Evolutionary conservation across 2,113 vertebrate genomes (phyloP).

Genomic region (Arenaria interpres): DNA sequence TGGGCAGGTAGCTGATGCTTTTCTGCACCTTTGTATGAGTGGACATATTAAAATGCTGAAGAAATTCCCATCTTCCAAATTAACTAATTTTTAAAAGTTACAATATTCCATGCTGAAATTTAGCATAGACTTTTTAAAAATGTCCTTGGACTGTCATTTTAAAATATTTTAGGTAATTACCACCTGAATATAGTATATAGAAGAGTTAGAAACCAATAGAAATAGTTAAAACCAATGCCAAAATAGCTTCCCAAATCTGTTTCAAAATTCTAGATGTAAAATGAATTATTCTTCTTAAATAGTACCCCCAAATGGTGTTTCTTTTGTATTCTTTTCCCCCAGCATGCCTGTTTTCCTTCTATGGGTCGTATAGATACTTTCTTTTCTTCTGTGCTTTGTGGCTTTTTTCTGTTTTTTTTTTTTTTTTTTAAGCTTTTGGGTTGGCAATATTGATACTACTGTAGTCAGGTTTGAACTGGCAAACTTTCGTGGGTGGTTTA

Average conservation of each 20-base stretch:
- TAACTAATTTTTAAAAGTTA: neutral
- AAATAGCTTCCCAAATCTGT: neutral
- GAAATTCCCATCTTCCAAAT: neutral
- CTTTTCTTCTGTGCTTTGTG: rapidly evolving
- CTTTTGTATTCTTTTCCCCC: neutral
- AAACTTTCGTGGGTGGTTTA: neutral
- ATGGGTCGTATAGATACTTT: neutral
- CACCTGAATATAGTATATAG: neutral
- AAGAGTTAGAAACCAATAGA: neutral
- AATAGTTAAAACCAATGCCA: neutral
- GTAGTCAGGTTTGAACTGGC: neutral
- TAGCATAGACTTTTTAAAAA: neutral
- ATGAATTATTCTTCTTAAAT: neutral
- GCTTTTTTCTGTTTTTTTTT: neutral
- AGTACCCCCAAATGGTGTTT: neutral
- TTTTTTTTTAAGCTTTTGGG: neutral
- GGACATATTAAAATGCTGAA: neutral
- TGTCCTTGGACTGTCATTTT: neutral
- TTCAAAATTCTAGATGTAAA: neutral
- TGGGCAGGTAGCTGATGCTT: neutral
- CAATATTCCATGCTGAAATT: neutral
- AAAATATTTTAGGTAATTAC: neutral
- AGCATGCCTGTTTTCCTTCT: neutral
- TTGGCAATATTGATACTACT: neutral
- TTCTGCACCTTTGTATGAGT: neutral